A percentile compares a stretch with the other conserved stretches of the same genome.
Conservation (phyloP, 1,140 invertebrate species). For the Zaprionus tsacasi region DNA sequence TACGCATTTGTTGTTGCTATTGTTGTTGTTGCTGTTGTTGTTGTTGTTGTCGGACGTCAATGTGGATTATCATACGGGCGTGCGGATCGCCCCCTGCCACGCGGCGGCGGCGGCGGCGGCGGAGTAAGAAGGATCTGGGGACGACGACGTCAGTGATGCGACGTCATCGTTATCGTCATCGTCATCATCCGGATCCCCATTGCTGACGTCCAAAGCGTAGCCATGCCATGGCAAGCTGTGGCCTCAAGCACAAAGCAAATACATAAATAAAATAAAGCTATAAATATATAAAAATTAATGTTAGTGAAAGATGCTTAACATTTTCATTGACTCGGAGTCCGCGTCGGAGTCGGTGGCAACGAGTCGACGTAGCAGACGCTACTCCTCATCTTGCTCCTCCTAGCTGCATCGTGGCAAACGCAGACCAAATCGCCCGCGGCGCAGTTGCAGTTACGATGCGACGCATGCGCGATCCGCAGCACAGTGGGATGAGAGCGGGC, state of each 20-base stretch:
- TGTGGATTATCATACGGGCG: neutral
- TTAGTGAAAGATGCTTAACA: conserved; percentile 74
- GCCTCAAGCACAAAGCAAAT: conserved; percentile 36
- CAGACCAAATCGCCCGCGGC: neutral
- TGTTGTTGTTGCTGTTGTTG: neutral
- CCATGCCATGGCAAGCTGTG: neutral
- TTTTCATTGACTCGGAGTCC: conserved; percentile 57
- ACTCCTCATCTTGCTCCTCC: too few species aligned
- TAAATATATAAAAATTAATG: conserved; percentile 75
- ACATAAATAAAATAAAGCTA: conserved; percentile 65
- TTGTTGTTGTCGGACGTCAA: neutral
- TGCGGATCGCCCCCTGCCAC: neutral
- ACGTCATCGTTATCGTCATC: neutral
- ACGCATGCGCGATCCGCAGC: neutral
- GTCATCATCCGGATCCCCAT: neutral
- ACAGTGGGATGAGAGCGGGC: neutral
- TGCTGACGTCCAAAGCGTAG: neutral
- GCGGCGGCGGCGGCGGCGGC: neutral
- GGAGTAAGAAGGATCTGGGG: neutral
- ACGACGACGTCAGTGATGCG: neutral
- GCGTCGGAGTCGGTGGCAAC: conserved; percentile 43
- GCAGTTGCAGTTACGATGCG: conserved; percentile 8
- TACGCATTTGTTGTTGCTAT: neutral
- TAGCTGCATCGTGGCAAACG: neutral
- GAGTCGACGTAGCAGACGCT: neutral